Evolutionary conservation across 1,140 invertebrate species (phyloP).

Genomic region (Rhopalosiphum padi): DNA sequence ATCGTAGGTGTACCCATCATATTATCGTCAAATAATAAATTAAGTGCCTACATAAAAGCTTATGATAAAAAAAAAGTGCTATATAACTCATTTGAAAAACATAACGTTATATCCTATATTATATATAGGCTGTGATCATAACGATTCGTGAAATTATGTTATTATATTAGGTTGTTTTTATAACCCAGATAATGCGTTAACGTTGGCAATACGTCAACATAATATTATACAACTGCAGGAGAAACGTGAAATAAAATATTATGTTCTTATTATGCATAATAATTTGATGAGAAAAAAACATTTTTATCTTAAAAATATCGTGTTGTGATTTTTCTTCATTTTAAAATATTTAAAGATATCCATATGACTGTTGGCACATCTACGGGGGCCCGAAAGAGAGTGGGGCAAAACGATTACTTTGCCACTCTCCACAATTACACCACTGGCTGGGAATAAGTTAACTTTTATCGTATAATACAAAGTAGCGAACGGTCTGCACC

Average conservation of each 20-base stretch:
- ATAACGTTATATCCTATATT: neutral
- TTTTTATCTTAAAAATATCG: neutral
- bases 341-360: neutral
- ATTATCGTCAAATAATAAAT: no score
- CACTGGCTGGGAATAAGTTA: no score
- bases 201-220: neutral
- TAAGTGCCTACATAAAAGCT: neutral
- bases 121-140: neutral
- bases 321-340: neutral
- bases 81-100: neutral
- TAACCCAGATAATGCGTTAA: neutral
- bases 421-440: neutral
- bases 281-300: neutral
- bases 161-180: neutral
- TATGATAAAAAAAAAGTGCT: neutral
- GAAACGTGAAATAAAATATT: neutral
- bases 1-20: no score
- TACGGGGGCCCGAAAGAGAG: no score
- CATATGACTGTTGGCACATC: neutral
- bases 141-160: neutral
- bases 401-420: neutral
- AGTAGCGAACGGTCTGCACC: neutral
- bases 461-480: no score
- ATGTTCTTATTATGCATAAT: no score
- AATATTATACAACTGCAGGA: neutral